phyloP scores from a whole-genome alignment of 2,888 invertebrate genomes.

The Conus canariensis region DNA sequence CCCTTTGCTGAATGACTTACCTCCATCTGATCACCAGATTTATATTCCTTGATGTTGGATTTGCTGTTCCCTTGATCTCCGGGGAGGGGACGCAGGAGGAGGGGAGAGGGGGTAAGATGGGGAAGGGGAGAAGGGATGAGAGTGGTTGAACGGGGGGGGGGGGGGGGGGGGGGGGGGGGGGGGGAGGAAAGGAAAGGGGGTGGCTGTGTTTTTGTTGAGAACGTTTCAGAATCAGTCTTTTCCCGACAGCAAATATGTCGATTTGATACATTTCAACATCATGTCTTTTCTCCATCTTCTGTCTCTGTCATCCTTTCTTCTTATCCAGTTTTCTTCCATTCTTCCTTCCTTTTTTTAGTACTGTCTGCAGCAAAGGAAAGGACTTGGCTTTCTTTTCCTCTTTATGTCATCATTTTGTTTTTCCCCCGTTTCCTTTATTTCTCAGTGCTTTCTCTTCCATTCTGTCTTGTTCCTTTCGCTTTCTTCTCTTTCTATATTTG shows the following conservation, averaged over 20 bases:
- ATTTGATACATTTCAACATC: too few relatives aligned
- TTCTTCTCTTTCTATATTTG: not conserved
- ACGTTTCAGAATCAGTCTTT: too few relatives aligned
- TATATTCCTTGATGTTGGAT: too few relatives aligned
- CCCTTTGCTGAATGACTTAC: not conserved
- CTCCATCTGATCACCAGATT: not conserved
- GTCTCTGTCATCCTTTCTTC: not conserved
- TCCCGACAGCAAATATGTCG: too few relatives aligned
- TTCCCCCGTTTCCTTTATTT: not conserved
- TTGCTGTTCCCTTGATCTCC: not conserved
- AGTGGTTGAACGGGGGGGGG: too few relatives aligned
- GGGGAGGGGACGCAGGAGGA: not conserved
- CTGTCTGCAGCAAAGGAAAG: too few relatives aligned
- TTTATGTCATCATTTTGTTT: not conserved
- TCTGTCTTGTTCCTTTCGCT: not conserved
- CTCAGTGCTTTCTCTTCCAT: not conserved
- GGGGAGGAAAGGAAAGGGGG: too few relatives aligned
- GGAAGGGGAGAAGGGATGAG: not conserved
- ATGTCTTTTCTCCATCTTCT: not conserved
- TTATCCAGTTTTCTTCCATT: not conserved
- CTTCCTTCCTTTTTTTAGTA: not conserved
- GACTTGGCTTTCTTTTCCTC: too few relatives aligned
- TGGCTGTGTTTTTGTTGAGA: not conserved
- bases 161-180: too few relatives aligned
- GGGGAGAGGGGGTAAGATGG: not conserved